A percentile compares a stretch with the other conserved stretches of the same genome.
Evolutionary conservation across 2,113 vertebrate species (phyloP).

Genomic region (Herpetotheres cachinnans): DNA sequence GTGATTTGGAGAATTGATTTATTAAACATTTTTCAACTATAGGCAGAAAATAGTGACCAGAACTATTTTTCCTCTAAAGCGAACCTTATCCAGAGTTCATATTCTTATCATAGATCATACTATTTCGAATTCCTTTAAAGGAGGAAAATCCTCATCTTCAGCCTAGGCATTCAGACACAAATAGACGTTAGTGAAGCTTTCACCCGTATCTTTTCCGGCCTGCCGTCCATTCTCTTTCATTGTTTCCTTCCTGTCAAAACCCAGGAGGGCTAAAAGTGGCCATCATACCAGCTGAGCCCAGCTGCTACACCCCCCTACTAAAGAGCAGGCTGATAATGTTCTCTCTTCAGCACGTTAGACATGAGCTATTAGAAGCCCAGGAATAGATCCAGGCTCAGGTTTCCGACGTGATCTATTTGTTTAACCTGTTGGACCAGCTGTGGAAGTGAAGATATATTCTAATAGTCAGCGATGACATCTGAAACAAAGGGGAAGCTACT

Average conservation of each 20-base stretch:
- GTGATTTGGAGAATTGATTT: neutral
- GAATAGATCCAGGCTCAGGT: slow-evolving; percentile 8
- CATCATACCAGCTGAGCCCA: neutral
- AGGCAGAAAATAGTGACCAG: neutral
- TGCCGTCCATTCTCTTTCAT: neutral
- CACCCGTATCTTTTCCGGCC: neutral
- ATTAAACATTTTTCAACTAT: neutral
- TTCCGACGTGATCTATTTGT: neutral
- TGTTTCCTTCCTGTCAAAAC: slow-evolving; percentile 56
- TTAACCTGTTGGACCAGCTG: slow-evolving; percentile 29
- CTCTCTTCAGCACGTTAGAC: neutral
- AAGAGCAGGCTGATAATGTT: neutral
- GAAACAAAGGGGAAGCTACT: slow-evolving; percentile 1
- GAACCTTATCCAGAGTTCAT: neutral
- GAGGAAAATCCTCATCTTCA: neutral
- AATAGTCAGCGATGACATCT: neutral
- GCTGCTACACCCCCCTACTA: slow-evolving; percentile 22
- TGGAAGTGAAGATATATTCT: neutral
- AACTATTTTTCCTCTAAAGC: neutral
- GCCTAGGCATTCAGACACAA: neutral
- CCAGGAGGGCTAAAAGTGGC: slow-evolving; percentile 25
- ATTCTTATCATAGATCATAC: neutral
- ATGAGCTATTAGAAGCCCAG: neutral
- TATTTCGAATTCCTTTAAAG: neutral
- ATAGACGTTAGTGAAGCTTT: slow-evolving; percentile 22